phyloP scores from a whole-genome alignment of 2,113 vertebrate genomes.

The Sciurus niger region DNA sequence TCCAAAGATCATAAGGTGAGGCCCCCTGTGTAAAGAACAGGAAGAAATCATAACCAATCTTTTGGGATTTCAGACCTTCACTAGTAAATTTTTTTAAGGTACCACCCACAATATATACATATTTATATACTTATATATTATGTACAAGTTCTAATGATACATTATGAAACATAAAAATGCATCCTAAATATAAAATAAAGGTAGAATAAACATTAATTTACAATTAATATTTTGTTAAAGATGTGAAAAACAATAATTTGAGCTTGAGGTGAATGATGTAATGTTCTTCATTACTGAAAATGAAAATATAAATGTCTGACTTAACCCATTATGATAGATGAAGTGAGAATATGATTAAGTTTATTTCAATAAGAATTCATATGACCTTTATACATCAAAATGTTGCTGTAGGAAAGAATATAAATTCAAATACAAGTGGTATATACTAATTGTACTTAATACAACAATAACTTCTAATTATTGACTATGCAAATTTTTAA shows the following conservation, averaged over 20 bases:
- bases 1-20: neutral
- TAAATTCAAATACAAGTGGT: neutral
- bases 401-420: neutral
- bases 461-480: slow-evolving; percentile 4
- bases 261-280: neutral
- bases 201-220: neutral
- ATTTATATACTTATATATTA: neutral
- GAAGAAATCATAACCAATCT: neutral
- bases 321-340: neutral
- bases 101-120: neutral
- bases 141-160: neutral
- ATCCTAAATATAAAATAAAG: slow-evolving; percentile 27
- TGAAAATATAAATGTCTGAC: neutral
- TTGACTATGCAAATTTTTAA: neutral
- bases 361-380: neutral
- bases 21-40: neutral
- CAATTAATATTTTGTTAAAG: slow-evolving; percentile 1
- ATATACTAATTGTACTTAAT: neutral
- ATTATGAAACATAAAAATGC: neutral
- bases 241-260: neutral
- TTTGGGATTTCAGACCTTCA: neutral
- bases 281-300: neutral
- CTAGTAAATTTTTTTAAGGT: neutral
- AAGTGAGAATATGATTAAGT: slow-evolving; percentile 34
- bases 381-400: neutral